Conservation (phyloP, 1,140 invertebrate species). For the Zaprionus ornatus region DNA sequence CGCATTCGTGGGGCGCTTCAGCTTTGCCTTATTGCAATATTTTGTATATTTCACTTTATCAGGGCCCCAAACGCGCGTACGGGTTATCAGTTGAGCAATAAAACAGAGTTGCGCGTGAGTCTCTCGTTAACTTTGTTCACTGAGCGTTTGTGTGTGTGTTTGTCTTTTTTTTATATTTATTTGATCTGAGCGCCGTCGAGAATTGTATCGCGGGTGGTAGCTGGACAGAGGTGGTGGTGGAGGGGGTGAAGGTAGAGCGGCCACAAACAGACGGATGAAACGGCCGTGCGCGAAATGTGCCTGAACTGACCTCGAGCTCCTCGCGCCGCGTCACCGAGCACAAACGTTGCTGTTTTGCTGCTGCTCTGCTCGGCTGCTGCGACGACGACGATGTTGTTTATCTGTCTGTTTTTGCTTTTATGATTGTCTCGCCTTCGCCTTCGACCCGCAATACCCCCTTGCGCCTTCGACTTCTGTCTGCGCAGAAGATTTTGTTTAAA, state of each 20-base stretch:
- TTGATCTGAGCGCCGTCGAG: constrained; percentile 28
- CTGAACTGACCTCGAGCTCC: constrained; percentile 77
- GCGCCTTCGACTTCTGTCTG: constrained; percentile 31
- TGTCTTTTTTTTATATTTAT: constrained; percentile 14
- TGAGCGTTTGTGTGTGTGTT: not conserved
- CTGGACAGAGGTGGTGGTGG: not conserved
- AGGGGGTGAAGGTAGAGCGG: not conserved
- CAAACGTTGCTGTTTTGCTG: constrained; percentile 28
- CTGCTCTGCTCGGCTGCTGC: constrained; percentile 27
- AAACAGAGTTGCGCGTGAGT: constrained; percentile 68
- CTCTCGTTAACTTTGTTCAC: constrained; percentile 39
- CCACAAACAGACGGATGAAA: constrained; percentile 23
- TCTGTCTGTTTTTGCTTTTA: constrained; percentile 62
- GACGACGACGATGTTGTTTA: constrained; percentile 53
- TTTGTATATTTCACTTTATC: constrained; percentile 66
- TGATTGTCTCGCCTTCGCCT: constrained; percentile 46
- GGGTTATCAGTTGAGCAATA: constrained; percentile 72
- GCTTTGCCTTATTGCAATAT: constrained; percentile 52
- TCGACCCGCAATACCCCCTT: constrained; percentile 20
- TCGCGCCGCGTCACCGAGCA: constrained; percentile 65
- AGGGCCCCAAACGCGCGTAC: constrained; percentile 33
- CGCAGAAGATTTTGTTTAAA: constrained; percentile 73
- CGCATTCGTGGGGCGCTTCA: constrained; percentile 66
- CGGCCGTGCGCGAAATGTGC: constrained; percentile 69
- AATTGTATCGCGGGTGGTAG: constrained; percentile 43